A percentile compares a stretch with the other conserved stretches of the same genome.
phyloP scores from a whole-genome alignment of 2,113 vertebrate species.

The Pygoscelis adeliae region DNA sequence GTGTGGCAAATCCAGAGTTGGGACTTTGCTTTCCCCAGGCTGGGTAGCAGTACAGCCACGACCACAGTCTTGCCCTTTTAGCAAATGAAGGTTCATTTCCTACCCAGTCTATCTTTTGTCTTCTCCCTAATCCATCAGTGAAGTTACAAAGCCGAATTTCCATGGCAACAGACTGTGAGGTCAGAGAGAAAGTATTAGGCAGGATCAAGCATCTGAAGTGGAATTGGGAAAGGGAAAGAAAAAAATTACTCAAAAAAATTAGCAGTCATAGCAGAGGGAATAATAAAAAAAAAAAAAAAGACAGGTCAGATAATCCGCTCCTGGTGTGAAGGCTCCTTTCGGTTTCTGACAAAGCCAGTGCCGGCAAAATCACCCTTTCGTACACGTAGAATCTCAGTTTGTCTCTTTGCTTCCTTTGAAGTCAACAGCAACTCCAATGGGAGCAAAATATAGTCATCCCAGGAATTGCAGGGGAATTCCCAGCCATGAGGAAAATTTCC shows the following conservation, averaged over 20 bases:
- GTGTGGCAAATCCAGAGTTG: neutral
- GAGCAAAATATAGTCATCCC: neutral
- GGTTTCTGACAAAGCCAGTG: neutral
- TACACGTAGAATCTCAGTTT: neutral
- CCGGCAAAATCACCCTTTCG: accelerated
- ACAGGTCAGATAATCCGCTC: neutral
- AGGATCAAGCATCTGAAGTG: neutral
- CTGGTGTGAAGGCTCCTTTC: neutral
- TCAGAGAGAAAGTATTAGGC: constrained; percentile 20
- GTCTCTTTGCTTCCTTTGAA: neutral
- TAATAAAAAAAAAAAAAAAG: neutral
- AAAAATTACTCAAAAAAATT: constrained; percentile 20
- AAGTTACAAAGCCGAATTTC: constrained; percentile 52
- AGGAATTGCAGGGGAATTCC: neutral
- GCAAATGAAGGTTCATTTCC: neutral
- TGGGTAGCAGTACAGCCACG: neutral
- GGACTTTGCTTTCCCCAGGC: neutral
- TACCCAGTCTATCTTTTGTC: neutral
- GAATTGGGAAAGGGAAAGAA: neutral
- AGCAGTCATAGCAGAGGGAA: neutral
- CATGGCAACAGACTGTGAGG: constrained; percentile 52
- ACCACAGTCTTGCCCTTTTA: neutral
- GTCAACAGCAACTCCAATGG: neutral
- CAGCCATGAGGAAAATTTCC: neutral
- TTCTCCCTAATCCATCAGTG: neutral